Conservation (phyloP, 2,888 invertebrate genomes). For the Escarpia spicata region DNA sequence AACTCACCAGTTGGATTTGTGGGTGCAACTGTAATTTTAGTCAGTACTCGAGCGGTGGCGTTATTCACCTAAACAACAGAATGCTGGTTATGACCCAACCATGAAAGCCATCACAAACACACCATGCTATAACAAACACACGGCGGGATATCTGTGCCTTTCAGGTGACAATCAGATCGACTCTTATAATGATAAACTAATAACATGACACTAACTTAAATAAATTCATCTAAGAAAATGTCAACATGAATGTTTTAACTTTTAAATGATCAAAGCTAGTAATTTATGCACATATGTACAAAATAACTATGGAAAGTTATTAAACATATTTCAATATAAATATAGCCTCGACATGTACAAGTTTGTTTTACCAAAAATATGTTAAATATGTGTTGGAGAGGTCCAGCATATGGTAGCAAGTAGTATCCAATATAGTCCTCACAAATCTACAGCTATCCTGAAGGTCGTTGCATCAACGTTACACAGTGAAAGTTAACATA, state of each 20-base stretch:
- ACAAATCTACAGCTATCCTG: background rate
- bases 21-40: slow-evolving; percentile 78
- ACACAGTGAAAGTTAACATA: background rate
- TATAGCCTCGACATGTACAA: background rate
- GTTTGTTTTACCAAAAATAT: background rate
- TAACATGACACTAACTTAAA: background rate
- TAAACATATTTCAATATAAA: background rate
- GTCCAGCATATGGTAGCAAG: background rate
- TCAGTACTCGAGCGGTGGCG: slow-evolving; percentile 99
- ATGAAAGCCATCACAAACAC: background rate
- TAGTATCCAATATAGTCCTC: background rate
- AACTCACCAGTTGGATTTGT: slow-evolving; percentile 11
- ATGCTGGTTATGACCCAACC: slow-evolving; percentile 13
- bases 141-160: background rate
- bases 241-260: background rate
- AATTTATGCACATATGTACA: background rate
- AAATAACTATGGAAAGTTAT: background rate
- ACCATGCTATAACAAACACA: background rate
- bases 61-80: slow-evolving; percentile 83
- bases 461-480: no score
- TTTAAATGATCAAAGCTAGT: background rate
- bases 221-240: background rate
- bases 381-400: background rate
- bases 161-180: background rate
- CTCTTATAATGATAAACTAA: background rate